phyloP scores from a whole-genome alignment of 2,797 vertebrate genomes.

The Meriones psammophilus region DNA sequence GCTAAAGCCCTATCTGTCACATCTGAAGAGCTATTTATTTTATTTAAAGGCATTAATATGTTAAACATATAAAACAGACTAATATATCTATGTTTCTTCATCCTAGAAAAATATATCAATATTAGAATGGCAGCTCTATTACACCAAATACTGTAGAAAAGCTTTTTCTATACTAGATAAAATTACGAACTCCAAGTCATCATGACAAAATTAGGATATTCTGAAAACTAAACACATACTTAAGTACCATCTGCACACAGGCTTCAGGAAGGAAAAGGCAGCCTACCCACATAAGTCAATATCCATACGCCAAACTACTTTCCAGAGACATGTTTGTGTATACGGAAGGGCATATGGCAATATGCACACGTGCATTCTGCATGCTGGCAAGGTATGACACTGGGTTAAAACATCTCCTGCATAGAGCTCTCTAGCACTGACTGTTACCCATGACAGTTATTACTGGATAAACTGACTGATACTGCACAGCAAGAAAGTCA shows the following conservation, averaged over 20 bases:
- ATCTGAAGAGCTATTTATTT: constrained; percentile 86
- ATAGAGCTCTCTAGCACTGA: background rate
- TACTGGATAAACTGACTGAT: background rate
- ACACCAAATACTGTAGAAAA: constrained; percentile 73
- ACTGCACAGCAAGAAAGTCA: background rate
- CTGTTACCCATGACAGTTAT: background rate
- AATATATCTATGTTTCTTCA: constrained; percentile 76
- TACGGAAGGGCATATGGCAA: rapidly evolving
- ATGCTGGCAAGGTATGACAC: rapidly evolving
- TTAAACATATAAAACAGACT: constrained; percentile 81
- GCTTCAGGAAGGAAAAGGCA: background rate
- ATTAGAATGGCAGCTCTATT: constrained; percentile 70
- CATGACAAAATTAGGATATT: constrained; percentile 69
- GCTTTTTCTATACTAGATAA: constrained; percentile 67
- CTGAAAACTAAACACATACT: constrained; percentile 34
- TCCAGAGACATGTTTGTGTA: rapidly evolving
- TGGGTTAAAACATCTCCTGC: background rate
- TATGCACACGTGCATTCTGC: rapidly evolving
- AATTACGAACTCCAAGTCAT: constrained; percentile 78
- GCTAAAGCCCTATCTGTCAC: constrained; percentile 83
- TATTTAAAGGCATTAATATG: constrained; percentile 81
- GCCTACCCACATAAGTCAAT: background rate
- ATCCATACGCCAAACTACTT: background rate
- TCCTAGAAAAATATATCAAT: constrained; percentile 79
- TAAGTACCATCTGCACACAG: background rate